Base-by-base conservation (phyloP, 64 coral and sea anemone species). In the Montipora sp. region DNA sequence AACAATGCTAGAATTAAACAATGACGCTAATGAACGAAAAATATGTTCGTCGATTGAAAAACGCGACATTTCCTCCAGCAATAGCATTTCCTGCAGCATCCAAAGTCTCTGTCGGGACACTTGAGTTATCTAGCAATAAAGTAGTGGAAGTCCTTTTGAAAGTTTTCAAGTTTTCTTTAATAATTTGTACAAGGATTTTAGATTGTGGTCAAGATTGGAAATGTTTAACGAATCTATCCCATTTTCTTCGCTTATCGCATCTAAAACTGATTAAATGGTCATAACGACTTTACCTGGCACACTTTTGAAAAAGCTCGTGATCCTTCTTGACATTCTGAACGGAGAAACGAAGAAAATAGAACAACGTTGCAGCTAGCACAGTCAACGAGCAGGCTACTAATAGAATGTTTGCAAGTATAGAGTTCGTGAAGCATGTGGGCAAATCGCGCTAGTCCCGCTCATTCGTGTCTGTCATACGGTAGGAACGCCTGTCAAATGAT, bases 321-420 rank as follows among this genome's bases (percentile, higher is more conserved):
- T 76, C 86, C 48, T 76, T 88, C 86, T 88, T 88, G 86, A 61
- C 18, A 88, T 88, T 88, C 19, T 72, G 72, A 88, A 88, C 71
- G 86, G 86, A 76, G 47, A 88, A 88, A 44, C 86, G 47, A 88
- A 88, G 71, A 65, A 65, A 65, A 55, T 55, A 55, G 51, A 10
- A 10, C 51, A 55, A 55, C 5, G 51, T 10, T 55, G 5, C 0
- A 55, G 10, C 10, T 55, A 10, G 0, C 51, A 55, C 51, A 55
- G 6, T 55, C 6, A 55, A 55, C 5, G 5, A 55, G 5, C 51
- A 8, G 51, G 10, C 6, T 0, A 55, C 51, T 55, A 55, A 55
- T 55, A 10, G 51, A 36, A 36, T 36, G 27, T 36, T 36, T 36
- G 27, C 27, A 36, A 55, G 51, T 8, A 55, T 10, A 3, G 51